phyloP scores from a whole-genome alignment of 2,888 invertebrate species.

The Acleris emargana region DNA sequence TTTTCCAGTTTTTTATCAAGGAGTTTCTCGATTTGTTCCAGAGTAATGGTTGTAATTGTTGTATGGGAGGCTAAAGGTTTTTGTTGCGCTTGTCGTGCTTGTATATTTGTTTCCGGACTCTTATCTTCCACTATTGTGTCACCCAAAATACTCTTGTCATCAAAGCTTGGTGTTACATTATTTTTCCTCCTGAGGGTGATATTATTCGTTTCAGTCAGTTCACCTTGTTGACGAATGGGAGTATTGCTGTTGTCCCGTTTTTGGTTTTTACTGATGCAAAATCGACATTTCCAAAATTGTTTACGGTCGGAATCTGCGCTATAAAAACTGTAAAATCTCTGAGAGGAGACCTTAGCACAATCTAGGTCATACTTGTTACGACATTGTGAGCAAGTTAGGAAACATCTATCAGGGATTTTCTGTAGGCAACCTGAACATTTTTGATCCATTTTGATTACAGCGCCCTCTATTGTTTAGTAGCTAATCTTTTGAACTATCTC shows the following conservation, averaged over 20 bases:
- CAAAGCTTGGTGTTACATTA: no score
- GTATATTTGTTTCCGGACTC: not conserved
- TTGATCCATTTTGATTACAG: no score
- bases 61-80: not conserved
- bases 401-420: not conserved
- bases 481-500: no score
- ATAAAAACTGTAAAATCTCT: not conserved
- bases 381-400: not conserved
- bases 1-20: slow-evolving; percentile 9
- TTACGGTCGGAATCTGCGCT: not conserved
- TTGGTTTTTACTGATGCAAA: not conserved
- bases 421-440: not conserved
- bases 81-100: not conserved
- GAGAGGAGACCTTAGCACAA: not conserved
- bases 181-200: no score
- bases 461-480: no score
- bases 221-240: not conserved
- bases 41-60: not conserved
- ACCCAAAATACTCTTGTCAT: no score
- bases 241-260: slow-evolving; percentile 1
- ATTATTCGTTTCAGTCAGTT: no score
- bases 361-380: not conserved
- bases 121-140: no score
- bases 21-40: slow-evolving; percentile 1
- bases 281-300: slow-evolving; percentile 2